Base-by-base conservation (phyloP, 2,797 vertebrate species). In the Bufotes viridis region DNA sequence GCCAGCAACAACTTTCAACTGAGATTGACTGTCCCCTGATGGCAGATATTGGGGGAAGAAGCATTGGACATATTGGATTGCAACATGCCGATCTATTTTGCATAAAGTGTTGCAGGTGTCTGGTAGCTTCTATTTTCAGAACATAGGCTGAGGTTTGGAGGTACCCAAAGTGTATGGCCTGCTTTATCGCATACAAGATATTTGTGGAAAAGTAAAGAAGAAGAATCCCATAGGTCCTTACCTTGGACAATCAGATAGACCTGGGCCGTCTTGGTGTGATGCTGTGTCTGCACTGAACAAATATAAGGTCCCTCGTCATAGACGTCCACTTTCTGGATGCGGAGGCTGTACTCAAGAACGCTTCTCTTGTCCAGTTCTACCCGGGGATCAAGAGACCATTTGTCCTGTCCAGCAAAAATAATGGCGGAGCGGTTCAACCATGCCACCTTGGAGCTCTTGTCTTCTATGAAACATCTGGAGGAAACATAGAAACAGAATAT, bases 361-460 rank as follows among this genome's bases (percentile, higher is more conserved):
- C 97, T 98, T 92, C 98, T 98, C 88, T 97, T 98, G 93, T 99
- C 97, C 94, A 99, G 95, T 90, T 98, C 98, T 92, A 99, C 98
- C 90, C 98, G 95, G 79, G 98, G 97, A 90, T 99, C 98, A 94
- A 99, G 95, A 87, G 98, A 99, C 98, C 98, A 99, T 93, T 99
- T 99, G 94, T 99, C 98, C 86, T 98, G 96, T 72, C 98, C 97
- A 60, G 98, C 98, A 91, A 98, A 99, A 95, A 99, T 99, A 94
- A 99, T 99, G 93, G 98, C 98, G 0, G 98, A 99, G 92, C 98
- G 98, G 95, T 99, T 99, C 94, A 99, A 95, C 98, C 98, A 99
- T 90, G 98, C 98, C 93, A 99, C 98, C 92, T 97, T 99, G 20
- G 98, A 99, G 92, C 97, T 97, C 94, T 97, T 98, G 92, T 99